Evolutionary conservation across 2,888 invertebrate species (phyloP).

Genomic region (Cybosia mesomella): DNA sequence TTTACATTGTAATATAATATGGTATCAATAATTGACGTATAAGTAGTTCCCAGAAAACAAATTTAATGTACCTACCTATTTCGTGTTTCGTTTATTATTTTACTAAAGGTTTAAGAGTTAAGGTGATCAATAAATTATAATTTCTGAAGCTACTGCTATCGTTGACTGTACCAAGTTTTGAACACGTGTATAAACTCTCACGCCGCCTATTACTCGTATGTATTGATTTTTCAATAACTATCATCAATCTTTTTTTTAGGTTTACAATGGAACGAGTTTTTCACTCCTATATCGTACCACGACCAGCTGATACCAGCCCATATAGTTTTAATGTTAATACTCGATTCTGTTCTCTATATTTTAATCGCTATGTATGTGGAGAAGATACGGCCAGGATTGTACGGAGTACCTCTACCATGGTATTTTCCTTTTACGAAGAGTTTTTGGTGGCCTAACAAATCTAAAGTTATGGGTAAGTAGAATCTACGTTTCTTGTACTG

Average conservation of each 20-base stretch:
- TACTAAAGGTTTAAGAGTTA: not conserved
- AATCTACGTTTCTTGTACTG: not conserved
- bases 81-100: not conserved
- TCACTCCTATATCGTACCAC: conserved; percentile 89
- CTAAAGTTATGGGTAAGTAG: conserved; percentile 68
- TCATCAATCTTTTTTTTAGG: conserved; percentile 68
- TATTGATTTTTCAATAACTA: conserved; percentile 4
- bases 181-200: conserved; percentile 2
- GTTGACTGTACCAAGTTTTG: not conserved
- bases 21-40: too few relatives aligned
- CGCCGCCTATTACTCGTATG: not conserved
- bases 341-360: conserved; percentile 91
- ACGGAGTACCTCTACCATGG: conserved; percentile 94
- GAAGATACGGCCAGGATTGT: conserved; percentile 94
- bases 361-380: conserved; percentile 94
- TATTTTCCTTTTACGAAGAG: conserved; percentile 91
- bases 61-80: not conserved
- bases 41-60: too few relatives aligned
- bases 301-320: conserved; percentile 91
- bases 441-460: conserved; percentile 85
- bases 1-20: too few relatives aligned
- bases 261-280: conserved; percentile 89
- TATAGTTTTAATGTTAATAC: conserved; percentile 90
- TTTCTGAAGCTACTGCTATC: not conserved
- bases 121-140: too few relatives aligned